These are phyloP conservation scores for Zeus faber DNA, from an alignment of 2,113 vertebrate species.

Conservation along the genomic window DNA sequence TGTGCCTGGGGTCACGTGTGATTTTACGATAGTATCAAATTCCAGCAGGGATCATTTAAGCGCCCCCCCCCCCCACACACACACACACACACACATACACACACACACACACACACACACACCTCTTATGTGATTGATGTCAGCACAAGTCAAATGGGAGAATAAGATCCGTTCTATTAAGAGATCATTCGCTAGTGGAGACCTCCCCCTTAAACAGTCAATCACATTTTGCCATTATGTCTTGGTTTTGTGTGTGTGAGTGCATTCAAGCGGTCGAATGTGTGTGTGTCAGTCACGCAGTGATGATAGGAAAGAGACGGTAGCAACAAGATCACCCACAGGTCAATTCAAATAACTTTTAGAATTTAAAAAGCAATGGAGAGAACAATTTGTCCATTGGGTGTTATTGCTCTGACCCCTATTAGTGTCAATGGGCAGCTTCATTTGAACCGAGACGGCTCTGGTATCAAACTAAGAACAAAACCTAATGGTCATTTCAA, in stretches of 20 bases:
- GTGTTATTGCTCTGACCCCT: constrained; percentile 96
- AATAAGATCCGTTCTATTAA: constrained; percentile 95
- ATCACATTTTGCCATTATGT: constrained; percentile 58
- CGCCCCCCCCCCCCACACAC: constrained; percentile 84
- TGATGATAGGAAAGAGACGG: constrained; percentile 70
- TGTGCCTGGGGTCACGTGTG: constrained; percentile 85
- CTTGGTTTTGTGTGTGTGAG: constrained; percentile 9
- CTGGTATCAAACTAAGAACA: constrained; percentile 52
- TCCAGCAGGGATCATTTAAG: constrained; percentile 97
- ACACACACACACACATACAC: too few species aligned
- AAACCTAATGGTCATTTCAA: constrained; percentile 46
- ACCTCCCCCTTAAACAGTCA: constrained; percentile 97
- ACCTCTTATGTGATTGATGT: constrained; percentile 99
- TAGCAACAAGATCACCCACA: constrained; percentile 81
- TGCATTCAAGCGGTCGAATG: constrained; percentile 11
- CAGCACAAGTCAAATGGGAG: constrained; percentile 86
- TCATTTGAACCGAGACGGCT: constrained; percentile 81
- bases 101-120: too few species aligned
- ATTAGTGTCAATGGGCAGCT: constrained; percentile 86
- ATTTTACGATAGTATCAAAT: constrained; percentile 96
- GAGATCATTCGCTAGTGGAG: constrained; percentile 92
- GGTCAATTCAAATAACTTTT: constrained; percentile 98
- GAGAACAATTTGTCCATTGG: constrained; percentile 92
- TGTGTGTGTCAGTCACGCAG: constrained; percentile 27
- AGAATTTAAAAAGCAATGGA: constrained; percentile 97